A percentile compares a stretch with the other conserved stretches of the same genome.
These are phyloP conservation scores for Pycnonotus jocosus DNA, from an alignment of 2,113 vertebrate species.

Conservation along the genomic window DNA sequence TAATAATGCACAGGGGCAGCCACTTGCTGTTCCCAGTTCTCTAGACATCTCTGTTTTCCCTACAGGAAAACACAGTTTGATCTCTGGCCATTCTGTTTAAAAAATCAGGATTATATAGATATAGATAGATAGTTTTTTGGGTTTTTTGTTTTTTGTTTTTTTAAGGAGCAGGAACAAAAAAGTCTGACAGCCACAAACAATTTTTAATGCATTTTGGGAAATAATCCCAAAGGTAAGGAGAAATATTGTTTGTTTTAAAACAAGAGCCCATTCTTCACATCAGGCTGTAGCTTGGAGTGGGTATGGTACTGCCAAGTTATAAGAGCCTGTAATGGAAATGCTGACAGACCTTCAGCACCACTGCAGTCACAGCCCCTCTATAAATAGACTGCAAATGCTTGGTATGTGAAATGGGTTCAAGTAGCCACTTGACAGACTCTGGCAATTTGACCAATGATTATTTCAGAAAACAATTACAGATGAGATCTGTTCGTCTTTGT, in stretches of 20 bases:
- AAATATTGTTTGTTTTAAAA: not conserved
- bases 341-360: constrained; percentile 29
- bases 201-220: not conserved
- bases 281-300: not conserved
- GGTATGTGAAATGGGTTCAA: constrained; percentile 4
- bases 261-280: not conserved
- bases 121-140: not conserved
- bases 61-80: not conserved
- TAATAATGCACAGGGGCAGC: not conserved
- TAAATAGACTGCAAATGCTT: constrained; percentile 43
- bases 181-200: not conserved
- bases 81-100: not conserved
- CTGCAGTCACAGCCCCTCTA: not conserved
- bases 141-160: not conserved
- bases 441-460: not conserved
- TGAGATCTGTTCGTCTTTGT: not conserved
- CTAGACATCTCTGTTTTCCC: not conserved
- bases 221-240: not conserved
- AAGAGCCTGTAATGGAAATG: constrained; percentile 20
- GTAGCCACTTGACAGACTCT: constrained; percentile 16
- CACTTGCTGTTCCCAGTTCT: not conserved
- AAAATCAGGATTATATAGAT: not conserved
- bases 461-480: constrained; percentile 9
- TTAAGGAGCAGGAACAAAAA: not conserved
- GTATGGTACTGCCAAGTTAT: not conserved